Evolutionary conservation across 2,888 invertebrate species (phyloP), one percentile per base, ranked within the genome.

Genomic region (Ochlodes sylvanus): DNA sequence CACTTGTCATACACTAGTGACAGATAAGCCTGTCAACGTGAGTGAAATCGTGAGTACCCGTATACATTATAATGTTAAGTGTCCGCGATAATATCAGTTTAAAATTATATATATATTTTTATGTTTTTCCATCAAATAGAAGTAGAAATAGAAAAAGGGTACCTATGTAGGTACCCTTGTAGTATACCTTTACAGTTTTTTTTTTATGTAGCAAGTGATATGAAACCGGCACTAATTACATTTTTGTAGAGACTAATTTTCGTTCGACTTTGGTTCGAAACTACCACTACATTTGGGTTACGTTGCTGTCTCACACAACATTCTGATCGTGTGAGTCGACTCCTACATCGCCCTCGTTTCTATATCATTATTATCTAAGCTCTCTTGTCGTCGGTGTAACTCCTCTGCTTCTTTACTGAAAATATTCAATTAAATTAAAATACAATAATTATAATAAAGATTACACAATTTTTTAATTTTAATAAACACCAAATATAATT

Each of bases 251-350:
- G 72, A 77, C 77, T 88, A 86, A 83, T 83, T 82, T 84, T 84
- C 77, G 81, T 79, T 82, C 84, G 90, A 85, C 92, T 93, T 93
- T 93, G 92, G 92, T 92, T 85, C 89, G 82, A 85, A 76, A 85
- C 90, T 92, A 92, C 85, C 80, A 79, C 92, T 92, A 92, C 86
- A 85, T 89, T 89, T 90, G 87, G 89, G 83, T 80, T 79, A 70
- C 62, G 52, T 70, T 69, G 75, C 76, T 80, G 75, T 76, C 77
- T 76, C 73, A 73, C 72, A 70, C 68, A 69, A 68, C 69, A 56
- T 38, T 66, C 58, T 63, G 42, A 61, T 68, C 64, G 52, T 63
- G 66, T 71, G 68, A 69, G 70, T 42, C 27, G 17, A 17, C 10
- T 56, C 6, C 61, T 90, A 92, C 93, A 93, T 93, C 60, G 91